These are phyloP conservation scores for Loris lydekkerianus DNA, from an alignment of 2,797 vertebrate species.

Conservation along the genomic window DNA sequence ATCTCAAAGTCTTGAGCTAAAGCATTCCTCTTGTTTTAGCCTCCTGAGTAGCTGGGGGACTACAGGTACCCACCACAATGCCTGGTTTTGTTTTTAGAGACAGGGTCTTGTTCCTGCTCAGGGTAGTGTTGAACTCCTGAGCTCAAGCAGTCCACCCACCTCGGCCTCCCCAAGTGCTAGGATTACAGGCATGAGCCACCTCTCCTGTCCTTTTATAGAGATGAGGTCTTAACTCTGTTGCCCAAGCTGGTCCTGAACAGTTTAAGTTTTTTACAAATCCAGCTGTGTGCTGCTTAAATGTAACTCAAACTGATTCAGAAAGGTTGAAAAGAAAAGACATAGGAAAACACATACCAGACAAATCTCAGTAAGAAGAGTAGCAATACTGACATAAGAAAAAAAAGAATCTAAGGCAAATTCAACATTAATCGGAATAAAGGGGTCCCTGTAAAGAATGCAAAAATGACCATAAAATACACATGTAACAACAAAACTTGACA, in stretches of 20 bases:
- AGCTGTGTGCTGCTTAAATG: background rate
- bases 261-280: background rate
- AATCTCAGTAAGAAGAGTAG: background rate
- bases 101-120: no score
- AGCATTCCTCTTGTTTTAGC: no score
- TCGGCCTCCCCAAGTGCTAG: no score
- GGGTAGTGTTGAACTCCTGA: no score
- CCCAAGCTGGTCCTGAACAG: background rate
- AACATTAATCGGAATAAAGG: background rate
- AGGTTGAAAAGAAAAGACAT: constrained; percentile 32
- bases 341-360: background rate
- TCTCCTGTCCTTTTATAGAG: no score
- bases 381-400: background rate
- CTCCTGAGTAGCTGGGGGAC: no score
- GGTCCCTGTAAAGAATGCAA: background rate
- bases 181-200: no score
- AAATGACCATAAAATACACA: background rate
- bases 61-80: no score
- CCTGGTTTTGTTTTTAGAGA: no score
- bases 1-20: no score
- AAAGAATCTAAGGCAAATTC: background rate
- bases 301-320: background rate
- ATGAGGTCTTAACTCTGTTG: background rate
- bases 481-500: constrained; percentile 25
- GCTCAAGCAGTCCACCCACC: no score